These are phyloP conservation scores for Drosophila grimshawi DNA, from an alignment of 1,140 invertebrate genomes.

Conservation along the genomic window DNA sequence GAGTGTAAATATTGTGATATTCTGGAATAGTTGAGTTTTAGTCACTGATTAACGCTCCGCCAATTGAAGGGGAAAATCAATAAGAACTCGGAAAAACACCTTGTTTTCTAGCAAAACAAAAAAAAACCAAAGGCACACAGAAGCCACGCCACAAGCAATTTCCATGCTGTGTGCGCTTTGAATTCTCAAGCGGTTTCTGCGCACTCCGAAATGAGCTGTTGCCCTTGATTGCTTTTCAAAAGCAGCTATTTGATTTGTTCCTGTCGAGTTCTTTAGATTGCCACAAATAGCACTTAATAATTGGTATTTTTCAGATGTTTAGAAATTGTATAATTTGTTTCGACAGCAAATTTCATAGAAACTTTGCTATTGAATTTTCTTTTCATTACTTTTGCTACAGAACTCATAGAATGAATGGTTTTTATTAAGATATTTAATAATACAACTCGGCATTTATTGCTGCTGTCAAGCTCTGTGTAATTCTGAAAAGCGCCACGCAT, in stretches of 20 bases:
- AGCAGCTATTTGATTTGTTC: neutral
- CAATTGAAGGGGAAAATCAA: neutral
- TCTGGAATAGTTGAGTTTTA: neutral
- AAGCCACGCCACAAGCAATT: neutral
- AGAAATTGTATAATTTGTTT: no score
- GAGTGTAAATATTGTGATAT: slow-evolving; percentile 7
- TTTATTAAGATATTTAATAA: neutral
- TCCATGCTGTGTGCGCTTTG: neutral
- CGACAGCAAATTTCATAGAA: neutral
- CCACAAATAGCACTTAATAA: neutral
- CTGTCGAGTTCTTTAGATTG: neutral
- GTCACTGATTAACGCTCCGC: neutral
- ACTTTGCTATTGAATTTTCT: no score
- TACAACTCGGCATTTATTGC: neutral
- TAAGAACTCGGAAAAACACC: neutral
- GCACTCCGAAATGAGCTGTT: neutral
- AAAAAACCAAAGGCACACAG: neutral
- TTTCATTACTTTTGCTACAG: no score
- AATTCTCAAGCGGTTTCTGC: neutral
- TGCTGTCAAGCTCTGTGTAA: no score
- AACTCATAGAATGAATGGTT: no score
- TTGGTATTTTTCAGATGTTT: no score
- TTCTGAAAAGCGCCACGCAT: slow-evolving; percentile 1
- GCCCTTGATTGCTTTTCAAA: neutral
- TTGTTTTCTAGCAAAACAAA: neutral